A percentile compares a stretch with the other conserved stretches of the same genome.
Conservation (phyloP, 2,797 vertebrate species). For the Pipistrellus pipistrellus region DNA sequence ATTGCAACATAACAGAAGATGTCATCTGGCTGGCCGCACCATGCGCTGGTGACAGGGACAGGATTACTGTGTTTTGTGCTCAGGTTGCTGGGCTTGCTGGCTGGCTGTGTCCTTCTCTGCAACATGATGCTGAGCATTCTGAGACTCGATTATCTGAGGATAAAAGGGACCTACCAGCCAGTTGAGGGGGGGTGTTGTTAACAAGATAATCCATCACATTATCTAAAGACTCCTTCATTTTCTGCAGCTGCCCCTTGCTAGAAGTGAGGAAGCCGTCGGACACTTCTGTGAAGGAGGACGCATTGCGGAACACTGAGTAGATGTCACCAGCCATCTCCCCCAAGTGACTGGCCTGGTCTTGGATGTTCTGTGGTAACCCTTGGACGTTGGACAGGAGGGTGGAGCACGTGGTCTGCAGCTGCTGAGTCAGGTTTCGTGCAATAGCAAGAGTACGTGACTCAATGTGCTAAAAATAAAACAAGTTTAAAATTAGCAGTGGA, state of each 20-base stretch:
- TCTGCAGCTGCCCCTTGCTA: slow-evolving; percentile 92
- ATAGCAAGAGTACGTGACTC: slow-evolving; percentile 94
- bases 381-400: slow-evolving; percentile 92
- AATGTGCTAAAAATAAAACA: slow-evolving; percentile 89
- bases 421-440: slow-evolving; percentile 92
- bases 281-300: slow-evolving; percentile 90
- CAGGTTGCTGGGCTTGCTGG: slow-evolving; percentile 81
- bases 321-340: slow-evolving; percentile 90
- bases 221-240: slow-evolving; percentile 95
- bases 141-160: slow-evolving; percentile 90
- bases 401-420: slow-evolving; percentile 95
- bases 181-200: slow-evolving; percentile 97
- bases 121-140: slow-evolving; percentile 82
- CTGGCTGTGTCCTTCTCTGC: slow-evolving; percentile 80
- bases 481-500: slow-evolving; percentile 30
- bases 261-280: slow-evolving; percentile 89
- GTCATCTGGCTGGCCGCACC: slow-evolving; percentile 47
- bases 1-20: neutral
- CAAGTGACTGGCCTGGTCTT: slow-evolving; percentile 91
- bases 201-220: slow-evolving; percentile 95
- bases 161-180: slow-evolving; percentile 99
- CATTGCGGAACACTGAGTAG: slow-evolving; percentile 90
- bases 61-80: slow-evolving; percentile 75
- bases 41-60: slow-evolving; percentile 15
- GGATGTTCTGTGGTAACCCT: slow-evolving; percentile 94